Conservation (phyloP, 1,140 invertebrate species). For the Uloborus diversus region DNA sequence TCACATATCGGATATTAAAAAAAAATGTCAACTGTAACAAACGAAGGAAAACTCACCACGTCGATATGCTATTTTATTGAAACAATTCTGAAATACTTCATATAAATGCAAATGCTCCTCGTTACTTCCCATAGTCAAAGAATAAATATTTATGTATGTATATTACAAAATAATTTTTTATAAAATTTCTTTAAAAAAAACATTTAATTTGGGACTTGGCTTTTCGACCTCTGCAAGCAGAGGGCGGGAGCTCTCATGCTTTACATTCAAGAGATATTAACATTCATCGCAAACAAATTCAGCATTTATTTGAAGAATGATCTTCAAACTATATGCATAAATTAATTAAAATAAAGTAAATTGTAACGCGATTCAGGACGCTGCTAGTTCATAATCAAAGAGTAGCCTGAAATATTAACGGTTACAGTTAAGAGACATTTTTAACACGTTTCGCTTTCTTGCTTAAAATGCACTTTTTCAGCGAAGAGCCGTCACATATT, state of each 20-base stretch:
- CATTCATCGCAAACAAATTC: constrained; percentile 7
- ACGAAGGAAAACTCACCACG: constrained; percentile 71
- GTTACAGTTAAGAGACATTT: constrained; percentile 19
- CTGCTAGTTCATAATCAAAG: constrained; percentile 34
- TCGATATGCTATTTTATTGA: constrained; percentile 96
- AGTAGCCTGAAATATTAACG: neutral
- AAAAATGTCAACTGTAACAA: too few relatives aligned
- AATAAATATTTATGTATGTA: neutral
- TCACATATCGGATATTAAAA: too few relatives aligned
- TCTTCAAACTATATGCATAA: constrained; percentile 10
- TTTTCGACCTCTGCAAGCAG: constrained; percentile 54
- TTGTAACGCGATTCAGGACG: constrained; percentile 6
- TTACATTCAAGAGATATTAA: neutral
- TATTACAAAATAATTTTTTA: constrained; percentile 37
- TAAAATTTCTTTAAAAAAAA: constrained; percentile 27
- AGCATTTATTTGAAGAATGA: neutral
- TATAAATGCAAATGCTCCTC: constrained; percentile 96
- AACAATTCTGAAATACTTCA: constrained; percentile 97
- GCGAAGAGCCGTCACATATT: neutral
- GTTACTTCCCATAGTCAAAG: constrained; percentile 85
- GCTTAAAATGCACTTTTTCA: neutral
- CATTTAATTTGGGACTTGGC: constrained; percentile 32
- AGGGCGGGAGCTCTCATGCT: constrained; percentile 45
- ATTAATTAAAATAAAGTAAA: constrained; percentile 42
- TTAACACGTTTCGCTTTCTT: constrained; percentile 37